Evolutionary conservation across 2,113 vertebrate species (phyloP).

Genomic region (Varanus salvator): DNA sequence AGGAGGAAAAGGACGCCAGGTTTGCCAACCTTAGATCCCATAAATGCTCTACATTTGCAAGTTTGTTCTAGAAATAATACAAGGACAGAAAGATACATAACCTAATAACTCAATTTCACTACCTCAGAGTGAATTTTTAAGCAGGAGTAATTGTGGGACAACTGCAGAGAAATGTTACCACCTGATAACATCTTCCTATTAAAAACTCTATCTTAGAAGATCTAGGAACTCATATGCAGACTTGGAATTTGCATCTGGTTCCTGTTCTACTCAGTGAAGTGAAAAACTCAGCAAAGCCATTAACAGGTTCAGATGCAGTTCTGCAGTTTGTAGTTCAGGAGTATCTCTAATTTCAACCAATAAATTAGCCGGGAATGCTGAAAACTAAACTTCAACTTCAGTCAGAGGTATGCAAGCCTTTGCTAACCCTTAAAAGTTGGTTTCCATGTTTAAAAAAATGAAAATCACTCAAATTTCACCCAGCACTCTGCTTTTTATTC

Average conservation of each 20-base stretch:
- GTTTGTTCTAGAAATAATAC: neutral
- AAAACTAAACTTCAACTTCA: constrained; percentile 10
- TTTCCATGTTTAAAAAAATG: constrained; percentile 7
- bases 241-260: constrained; percentile 31
- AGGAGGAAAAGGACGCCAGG: neutral
- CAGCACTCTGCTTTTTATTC: constrained; percentile 9
- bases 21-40: neutral
- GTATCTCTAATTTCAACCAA: neutral
- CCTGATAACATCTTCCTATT: constrained; percentile 6
- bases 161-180: constrained; percentile 6
- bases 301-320: neutral
- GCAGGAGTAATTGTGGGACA: neutral
- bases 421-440: neutral
- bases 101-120: neutral
- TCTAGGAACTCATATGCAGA: constrained; percentile 21
- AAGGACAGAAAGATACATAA: neutral
- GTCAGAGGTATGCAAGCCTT: neutral
- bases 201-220: neutral
- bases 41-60: neutral
- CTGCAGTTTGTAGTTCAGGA: neutral
- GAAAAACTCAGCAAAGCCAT: neutral
- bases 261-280: neutral
- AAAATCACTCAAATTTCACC: neutral
- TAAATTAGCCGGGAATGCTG: neutral
- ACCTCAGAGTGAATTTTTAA: neutral